These are phyloP conservation scores for Dryobates pubescens DNA, from an alignment of 2,797 vertebrate species.

Conservation along the genomic window DNA sequence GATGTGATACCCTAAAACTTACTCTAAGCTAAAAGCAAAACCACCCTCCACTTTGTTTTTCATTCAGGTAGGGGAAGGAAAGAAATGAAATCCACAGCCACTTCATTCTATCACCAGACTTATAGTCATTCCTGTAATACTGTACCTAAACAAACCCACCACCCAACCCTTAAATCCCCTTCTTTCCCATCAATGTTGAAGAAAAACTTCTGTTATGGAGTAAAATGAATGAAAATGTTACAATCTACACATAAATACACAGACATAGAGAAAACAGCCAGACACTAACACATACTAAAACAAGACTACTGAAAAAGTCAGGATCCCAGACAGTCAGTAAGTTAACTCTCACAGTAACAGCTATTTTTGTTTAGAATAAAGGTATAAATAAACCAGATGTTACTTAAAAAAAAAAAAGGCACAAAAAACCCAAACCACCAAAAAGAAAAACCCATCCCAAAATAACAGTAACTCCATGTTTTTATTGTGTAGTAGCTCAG, in stretches of 20 bases:
- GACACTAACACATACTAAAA: neutral
- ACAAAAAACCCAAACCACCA: too few relatives aligned
- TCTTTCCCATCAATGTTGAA: neutral
- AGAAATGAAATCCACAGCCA: neutral
- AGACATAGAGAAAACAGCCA: neutral
- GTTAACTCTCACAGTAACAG: neutral
- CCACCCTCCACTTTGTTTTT: neutral
- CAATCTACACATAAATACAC: accelerated
- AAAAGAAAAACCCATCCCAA: too few relatives aligned
- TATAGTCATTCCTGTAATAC: neutral
- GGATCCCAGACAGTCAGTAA: neutral
- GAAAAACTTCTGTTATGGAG: neutral
- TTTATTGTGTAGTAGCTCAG: neutral
- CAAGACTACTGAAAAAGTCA: neutral
- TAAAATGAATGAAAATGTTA: neutral
- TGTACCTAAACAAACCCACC: neutral
- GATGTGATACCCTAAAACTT: neutral
- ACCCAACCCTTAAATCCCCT: neutral
- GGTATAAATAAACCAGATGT: neutral
- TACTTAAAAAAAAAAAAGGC: neutral
- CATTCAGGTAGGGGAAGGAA: neutral
- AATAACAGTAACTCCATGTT: neutral
- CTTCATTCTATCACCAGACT: neutral
- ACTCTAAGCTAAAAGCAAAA: neutral
- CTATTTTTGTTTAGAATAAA: neutral